Conservation (phyloP, 1,140 invertebrate species). For the Dendrolimus kikuchii region DNA sequence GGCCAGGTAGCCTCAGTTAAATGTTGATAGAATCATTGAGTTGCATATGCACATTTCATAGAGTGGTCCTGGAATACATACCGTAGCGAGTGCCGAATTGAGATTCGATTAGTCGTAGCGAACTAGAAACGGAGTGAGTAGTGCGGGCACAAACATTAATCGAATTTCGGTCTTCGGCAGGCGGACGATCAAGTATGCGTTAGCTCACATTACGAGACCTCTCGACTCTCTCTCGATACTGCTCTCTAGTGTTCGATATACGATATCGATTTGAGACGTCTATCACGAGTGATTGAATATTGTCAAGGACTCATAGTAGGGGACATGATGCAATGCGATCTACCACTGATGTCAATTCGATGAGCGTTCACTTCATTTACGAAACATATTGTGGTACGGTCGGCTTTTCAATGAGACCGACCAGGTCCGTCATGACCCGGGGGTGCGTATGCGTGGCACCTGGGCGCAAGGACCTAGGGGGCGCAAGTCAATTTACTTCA, state of each 20-base stretch:
- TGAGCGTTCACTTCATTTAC: slow-evolving; percentile 21
- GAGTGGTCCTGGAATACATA: slow-evolving; percentile 7
- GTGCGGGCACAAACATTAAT: slow-evolving; percentile 45
- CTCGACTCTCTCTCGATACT: slow-evolving; percentile 42
- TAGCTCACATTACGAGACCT: slow-evolving; percentile 45
- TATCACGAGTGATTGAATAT: slow-evolving; percentile 39
- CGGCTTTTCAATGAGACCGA: not conserved
- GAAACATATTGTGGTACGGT: slow-evolving; percentile 8
- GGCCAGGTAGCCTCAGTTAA: not conserved
- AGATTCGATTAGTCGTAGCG: slow-evolving; percentile 37
- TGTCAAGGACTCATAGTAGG: slow-evolving; percentile 28
- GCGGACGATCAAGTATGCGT: slow-evolving; percentile 45
- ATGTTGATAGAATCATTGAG: not conserved
- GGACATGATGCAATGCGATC: slow-evolving; percentile 23
- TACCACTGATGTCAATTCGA: slow-evolving; percentile 9
- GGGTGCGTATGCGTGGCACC: not conserved
- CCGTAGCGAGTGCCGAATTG: slow-evolving; percentile 11
- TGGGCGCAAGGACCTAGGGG: too few species aligned
- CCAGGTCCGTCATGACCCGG: not conserved
- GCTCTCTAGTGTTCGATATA: slow-evolving; percentile 43
- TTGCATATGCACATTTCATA: not conserved
- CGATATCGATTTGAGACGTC: slow-evolving; percentile 43
- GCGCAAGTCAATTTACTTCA: too few species aligned
- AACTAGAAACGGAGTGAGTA: slow-evolving; percentile 31
- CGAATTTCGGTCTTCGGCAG: slow-evolving; percentile 46